These are phyloP conservation scores for Noctuana brunneofusca DNA, from an alignment of 2,888 invertebrate species.

Conservation along the genomic window DNA sequence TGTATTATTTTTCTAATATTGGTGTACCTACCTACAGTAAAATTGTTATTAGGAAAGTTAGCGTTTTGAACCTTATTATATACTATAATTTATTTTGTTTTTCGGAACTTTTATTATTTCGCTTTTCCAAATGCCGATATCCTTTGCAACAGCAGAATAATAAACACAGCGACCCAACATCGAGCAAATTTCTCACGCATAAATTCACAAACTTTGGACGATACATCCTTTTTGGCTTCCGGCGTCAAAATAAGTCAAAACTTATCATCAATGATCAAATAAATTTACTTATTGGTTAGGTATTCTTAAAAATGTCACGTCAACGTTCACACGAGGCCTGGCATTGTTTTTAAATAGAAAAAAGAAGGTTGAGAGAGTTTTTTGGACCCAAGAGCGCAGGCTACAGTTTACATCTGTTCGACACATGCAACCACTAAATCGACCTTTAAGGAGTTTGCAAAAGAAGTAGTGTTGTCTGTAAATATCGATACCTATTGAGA, in stretches of 20 bases:
- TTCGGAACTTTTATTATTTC: not conserved
- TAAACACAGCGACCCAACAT: not conserved
- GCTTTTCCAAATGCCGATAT: not conserved
- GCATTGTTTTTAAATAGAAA: conserved; percentile 65
- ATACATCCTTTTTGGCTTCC: conserved; percentile 26
- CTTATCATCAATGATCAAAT: conserved; percentile 32
- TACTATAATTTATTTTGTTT: not conserved
- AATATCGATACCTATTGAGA: conserved; percentile 39
- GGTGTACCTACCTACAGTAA: too few species aligned
- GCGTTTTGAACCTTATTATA: not conserved
- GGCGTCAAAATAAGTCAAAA: conserved; percentile 29
- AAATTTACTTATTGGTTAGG: conserved; percentile 37
- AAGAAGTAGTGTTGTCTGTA: conserved; percentile 54
- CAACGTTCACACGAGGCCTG: conserved; percentile 41
- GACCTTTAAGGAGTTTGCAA: conserved; percentile 67
- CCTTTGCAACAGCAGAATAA: not conserved
- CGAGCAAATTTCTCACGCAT: conserved; percentile 15
- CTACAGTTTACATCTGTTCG: conserved; percentile 64
- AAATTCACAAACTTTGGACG: conserved; percentile 19
- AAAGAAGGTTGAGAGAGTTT: conserved; percentile 54
- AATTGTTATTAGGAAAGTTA: too few species aligned
- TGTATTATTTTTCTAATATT: too few species aligned
- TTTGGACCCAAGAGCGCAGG: conserved; percentile 51
- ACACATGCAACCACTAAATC: conserved; percentile 70
- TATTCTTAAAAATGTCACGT: conserved; percentile 36